Evolutionary conservation across 1,140 invertebrate species (phyloP).

Genomic region (Ditylenchus dipsaci): DNA sequence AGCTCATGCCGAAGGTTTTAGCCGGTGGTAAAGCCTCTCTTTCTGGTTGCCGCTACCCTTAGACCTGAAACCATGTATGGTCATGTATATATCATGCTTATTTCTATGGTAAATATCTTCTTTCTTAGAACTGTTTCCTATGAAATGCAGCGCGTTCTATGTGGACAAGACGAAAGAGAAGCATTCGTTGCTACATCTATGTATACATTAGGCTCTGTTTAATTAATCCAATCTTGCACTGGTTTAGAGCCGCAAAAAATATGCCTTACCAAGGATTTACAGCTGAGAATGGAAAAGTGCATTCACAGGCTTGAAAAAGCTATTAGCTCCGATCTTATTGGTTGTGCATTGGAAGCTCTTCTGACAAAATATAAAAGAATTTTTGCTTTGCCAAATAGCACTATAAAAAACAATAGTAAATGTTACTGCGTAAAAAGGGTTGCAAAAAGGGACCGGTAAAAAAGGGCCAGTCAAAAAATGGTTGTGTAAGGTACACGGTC

Average conservation of each 20-base stretch:
- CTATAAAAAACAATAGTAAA: constrained; percentile 95
- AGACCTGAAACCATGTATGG: constrained; percentile 99
- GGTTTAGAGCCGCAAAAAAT: constrained; percentile 72
- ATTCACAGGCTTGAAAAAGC: constrained; percentile 61
- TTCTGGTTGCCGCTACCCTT: constrained; percentile 89
- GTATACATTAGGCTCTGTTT: constrained; percentile 11
- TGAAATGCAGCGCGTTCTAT: constrained; percentile 63
- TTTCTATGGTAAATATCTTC: neutral
- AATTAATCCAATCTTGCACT: neutral
- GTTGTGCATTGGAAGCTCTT: constrained; percentile 75
- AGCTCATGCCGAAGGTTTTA: constrained; percentile 59
- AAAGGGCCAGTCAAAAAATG: too few species aligned
- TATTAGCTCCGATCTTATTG: constrained; percentile 66
- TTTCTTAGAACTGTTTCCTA: constrained; percentile 83
- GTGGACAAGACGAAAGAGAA: constrained; percentile 64
- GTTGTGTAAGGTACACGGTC: too few species aligned
- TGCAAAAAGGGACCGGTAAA: too few species aligned
- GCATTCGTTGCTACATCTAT: constrained; percentile 81
- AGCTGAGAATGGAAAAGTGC: constrained; percentile 72
- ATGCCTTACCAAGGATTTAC: constrained; percentile 94
- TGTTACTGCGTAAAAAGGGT: too few species aligned
- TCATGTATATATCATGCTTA: constrained; percentile 65
- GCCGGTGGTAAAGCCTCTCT: constrained; percentile 64
- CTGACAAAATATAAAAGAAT: constrained; percentile 75
- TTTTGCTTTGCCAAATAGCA: constrained; percentile 93